A percentile compares a stretch with the other conserved stretches of the same genome.
Conservation (phyloP, 2,888 invertebrate species). For the Stictocephala bisonia region DNA sequence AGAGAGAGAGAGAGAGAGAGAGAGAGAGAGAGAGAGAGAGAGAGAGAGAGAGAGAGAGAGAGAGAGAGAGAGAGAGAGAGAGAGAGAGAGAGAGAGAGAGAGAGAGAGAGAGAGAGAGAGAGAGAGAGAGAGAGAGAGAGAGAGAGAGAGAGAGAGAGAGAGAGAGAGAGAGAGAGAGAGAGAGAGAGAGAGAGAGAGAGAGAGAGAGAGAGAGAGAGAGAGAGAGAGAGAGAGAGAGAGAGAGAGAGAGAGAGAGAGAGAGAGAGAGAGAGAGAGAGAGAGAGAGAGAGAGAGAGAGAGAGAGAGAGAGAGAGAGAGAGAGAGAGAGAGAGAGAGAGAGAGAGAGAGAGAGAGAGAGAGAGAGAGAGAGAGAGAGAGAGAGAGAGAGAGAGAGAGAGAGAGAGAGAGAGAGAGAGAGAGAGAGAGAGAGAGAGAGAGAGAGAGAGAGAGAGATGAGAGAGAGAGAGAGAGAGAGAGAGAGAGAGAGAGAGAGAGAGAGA, state of each 20-base stretch:
- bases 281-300: background rate
- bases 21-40: background rate
- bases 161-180: background rate
- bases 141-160: background rate
- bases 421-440: background rate
- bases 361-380: background rate
- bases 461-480: slow-evolving; percentile 3
- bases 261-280: background rate
- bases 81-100: background rate
- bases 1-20: background rate
- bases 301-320: background rate
- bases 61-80: background rate
- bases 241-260: background rate
- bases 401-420: background rate
- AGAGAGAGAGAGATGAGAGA: too few relatives aligned
- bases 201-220: background rate
- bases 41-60: background rate
- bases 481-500: slow-evolving; percentile 12
- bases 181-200: background rate
- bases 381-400: background rate
- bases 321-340: background rate
- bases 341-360: background rate
- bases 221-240: background rate
- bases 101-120: background rate
- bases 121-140: background rate